Base-by-base conservation (phyloP, 2,888 invertebrate species). In the Encarsia formosa region DNA sequence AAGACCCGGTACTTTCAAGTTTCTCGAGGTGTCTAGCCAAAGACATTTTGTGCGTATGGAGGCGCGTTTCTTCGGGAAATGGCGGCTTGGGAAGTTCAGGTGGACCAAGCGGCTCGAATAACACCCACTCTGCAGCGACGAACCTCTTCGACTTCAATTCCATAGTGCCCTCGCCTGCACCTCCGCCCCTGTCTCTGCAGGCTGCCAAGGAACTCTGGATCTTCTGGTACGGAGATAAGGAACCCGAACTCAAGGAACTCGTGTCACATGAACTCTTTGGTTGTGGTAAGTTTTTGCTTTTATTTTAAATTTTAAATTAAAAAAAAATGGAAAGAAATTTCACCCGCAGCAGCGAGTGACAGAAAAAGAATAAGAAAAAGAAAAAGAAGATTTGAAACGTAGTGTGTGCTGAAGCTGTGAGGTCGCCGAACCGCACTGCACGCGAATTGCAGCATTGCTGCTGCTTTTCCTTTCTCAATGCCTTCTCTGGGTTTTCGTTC, bases 181-280 rank as follows among this genome's bases (percentile, higher is more conserved):
- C 84, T 70, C 87, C 87, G 70, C 88, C 90, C 61, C 82, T 91
- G 67, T 87, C 88, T 65, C 81, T 91, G 65, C 84, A 87, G 73
- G 87, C 90, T 69, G 87, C 91, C 75, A 98, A 97, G 80, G 98
- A 99, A 77, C 83, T 99, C 57, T 99, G 98, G 98, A 91, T 99
- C 76, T 99, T 99, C 81, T 99, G 98, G 98, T 99, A 98, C 79
- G 96, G 96, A 70, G 95, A 96, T 75, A n/a, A n/a, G n/a, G 93
- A 94, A 76, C 94, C 94, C 51, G 91, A 93, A 77, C 82, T 94
- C 60, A 84, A 82, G 67, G 87, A 87, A 56, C 80, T 93, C 67
- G 87, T 93, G 64, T 86, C 89, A 55, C 85, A 87, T 13, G 92
- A 94, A 73, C 83, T 95, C 61, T 85, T 90, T 70, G 81, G 83